Conservation (phyloP, 1,140 invertebrate species). For the Dendroctonus ponderosae region DNA sequence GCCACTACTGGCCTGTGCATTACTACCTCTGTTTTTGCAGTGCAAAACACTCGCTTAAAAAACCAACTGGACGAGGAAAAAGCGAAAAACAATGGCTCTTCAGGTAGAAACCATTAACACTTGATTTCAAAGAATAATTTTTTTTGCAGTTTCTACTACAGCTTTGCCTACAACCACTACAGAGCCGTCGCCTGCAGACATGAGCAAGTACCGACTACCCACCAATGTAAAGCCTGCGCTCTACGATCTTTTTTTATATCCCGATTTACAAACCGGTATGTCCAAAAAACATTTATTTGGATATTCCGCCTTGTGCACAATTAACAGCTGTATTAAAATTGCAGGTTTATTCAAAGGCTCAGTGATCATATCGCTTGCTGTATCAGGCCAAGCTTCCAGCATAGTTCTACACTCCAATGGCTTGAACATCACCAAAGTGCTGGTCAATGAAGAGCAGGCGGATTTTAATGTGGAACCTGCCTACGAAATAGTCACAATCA, state of each 20-base stretch:
- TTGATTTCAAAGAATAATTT: not conserved
- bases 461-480: constrained; percentile 30
- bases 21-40: constrained; percentile 36
- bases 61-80: constrained; percentile 29
- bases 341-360: constrained; percentile 54
- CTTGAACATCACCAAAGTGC: constrained; percentile 54
- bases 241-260: constrained; percentile 75
- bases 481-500: constrained; percentile 40
- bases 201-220: constrained; percentile 51
- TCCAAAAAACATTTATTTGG: constrained; percentile 50
- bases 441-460: constrained; percentile 27
- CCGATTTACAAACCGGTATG: constrained; percentile 67
- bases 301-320: not conserved
- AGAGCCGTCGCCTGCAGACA: constrained; percentile 25
- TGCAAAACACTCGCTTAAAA: constrained; percentile 32
- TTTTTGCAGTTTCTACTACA: not conserved
- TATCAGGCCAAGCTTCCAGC: constrained; percentile 56
- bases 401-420: constrained; percentile 72
- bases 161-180: constrained; percentile 2
- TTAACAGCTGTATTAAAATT: not conserved
- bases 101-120: not conserved
- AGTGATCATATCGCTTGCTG: constrained; percentile 67
- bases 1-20: constrained; percentile 35
- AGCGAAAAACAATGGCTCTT: not conserved
- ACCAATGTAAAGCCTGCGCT: constrained; percentile 65